These are phyloP conservation scores for Philopedon plagiatum DNA, from an alignment of 2,888 invertebrate species.

Conservation along the genomic window DNA sequence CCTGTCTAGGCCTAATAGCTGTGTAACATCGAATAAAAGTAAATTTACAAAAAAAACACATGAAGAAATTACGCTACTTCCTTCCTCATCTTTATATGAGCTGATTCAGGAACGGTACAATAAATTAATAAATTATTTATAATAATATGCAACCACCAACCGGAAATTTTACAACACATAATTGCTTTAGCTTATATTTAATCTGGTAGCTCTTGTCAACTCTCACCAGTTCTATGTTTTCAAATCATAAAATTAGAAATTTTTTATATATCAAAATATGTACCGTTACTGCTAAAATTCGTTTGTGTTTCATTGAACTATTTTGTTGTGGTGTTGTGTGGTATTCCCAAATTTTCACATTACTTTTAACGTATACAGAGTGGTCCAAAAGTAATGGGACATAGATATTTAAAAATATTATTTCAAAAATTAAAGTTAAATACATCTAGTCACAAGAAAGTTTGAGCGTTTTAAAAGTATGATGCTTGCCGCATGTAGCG, in stretches of 20 bases:
- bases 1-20: conserved; percentile 4
- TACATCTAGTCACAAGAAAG: no score
- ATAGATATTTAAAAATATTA: no score
- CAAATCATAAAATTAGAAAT: neutral
- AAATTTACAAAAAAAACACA: conserved; percentile 13
- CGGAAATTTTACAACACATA: conserved; percentile 48
- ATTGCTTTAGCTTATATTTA: conserved; percentile 40
- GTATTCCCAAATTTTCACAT: no score
- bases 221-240: conserved; percentile 11
- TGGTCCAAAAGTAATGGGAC: no score
- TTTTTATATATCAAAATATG: neutral
- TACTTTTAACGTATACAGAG: no score
- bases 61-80: conserved; percentile 44
- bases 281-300: neutral
- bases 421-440: no score
- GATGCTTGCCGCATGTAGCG: no score
- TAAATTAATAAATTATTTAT: conserved; percentile 52
- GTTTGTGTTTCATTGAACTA: no score
- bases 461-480: no score
- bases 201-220: conserved; percentile 22
- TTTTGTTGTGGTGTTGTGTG: no score
- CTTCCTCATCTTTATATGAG: conserved; percentile 46
- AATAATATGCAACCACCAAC: conserved; percentile 33
- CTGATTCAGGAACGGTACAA: conserved; percentile 44
- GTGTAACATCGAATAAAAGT: conserved; percentile 15